Evolutionary conservation across 2,888 invertebrate species (phyloP), one percentile per base, ranked within the genome.

Genomic region (Pseudeuparius sepicola): DNA sequence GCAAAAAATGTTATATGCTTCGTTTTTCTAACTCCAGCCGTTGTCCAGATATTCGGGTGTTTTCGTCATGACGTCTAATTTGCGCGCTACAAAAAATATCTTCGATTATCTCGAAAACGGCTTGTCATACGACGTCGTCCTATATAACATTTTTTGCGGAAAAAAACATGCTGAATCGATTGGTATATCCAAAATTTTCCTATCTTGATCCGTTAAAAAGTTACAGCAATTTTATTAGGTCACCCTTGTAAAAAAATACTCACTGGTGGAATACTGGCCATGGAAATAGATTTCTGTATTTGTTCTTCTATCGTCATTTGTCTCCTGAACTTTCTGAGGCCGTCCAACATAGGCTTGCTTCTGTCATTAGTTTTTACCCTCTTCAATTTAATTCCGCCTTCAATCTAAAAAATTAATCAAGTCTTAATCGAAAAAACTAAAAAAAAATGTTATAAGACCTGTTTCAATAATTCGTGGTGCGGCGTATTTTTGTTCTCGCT

Each of bases 231-330:
- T n/a, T n/a, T n/a, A n/a, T n/a, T n/a, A n/a, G n/a, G n/a, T n/a
- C n/a, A n/a, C n/a, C n/a, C n/a, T n/a, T n/a, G n/a, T n/a, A 15
- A 9, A 14, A 14, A 18, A 15, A 31, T 34, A 39, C 47, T 54
- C 52, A 63, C 70, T 26, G 73, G 71, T 20, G 61, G 57, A 43
- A 68, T 64, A 43, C 68, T 68, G 13, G 76, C 63, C 57, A 68
- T 80, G 4, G 82, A 82, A 62, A 79, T 78, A 1, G 82, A 82
- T 56, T 87, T 87, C 49, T 83, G 83, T 27, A 86, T 77, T 62
- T 87, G 85, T 56, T 89, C 88, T 54, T 89, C 89, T 46, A 88
- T 84, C 2, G 89, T 89, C 76, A 87, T 75, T 60, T 89, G 89
- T 51, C 88, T 70, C 36, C 89, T 71, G 64, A 90, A 87, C 61